phyloP scores from a whole-genome alignment of 1,140 invertebrate species.

The Trichomalopsis sarcophagae region DNA sequence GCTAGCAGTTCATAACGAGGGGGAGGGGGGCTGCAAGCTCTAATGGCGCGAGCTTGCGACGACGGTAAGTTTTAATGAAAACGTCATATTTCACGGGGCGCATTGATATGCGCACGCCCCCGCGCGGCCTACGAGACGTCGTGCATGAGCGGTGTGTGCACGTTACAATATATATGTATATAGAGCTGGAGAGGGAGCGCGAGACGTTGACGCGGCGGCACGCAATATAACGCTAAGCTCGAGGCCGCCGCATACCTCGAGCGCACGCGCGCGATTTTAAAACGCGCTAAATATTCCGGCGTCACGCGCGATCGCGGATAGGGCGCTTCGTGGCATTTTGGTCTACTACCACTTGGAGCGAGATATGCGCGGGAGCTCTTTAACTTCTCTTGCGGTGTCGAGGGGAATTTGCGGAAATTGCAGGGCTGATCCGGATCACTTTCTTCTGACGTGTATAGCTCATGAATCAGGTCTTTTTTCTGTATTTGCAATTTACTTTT shows the following conservation, averaged over 20 bases:
- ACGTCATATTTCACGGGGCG: slow-evolving; percentile 60
- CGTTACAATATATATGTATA: neutral
- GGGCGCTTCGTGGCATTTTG: neutral
- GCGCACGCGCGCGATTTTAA: neutral
- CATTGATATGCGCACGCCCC: slow-evolving; percentile 61
- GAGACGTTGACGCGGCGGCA: neutral
- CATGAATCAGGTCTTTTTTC: no score
- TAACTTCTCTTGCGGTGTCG: neutral
- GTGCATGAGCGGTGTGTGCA: neutral
- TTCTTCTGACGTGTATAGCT: no score
- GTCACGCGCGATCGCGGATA: neutral
- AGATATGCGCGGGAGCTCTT: neutral
- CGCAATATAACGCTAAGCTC: slow-evolving; percentile 18
- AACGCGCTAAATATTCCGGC: neutral
- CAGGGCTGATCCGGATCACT: no score
- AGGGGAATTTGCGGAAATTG: neutral
- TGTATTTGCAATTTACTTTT: no score
- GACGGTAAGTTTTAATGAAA: slow-evolving; percentile 66
- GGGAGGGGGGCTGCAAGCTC: neutral
- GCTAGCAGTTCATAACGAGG: neutral
- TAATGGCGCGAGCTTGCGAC: slow-evolving; percentile 41
- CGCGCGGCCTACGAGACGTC: neutral
- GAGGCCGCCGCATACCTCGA: neutral
- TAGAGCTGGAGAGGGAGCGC: no score
- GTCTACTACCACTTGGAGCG: neutral